A percentile compares a stretch with the other conserved stretches of the same genome.
phyloP scores from a whole-genome alignment of 2,113 vertebrate species.

The Gadus chalcogrammus region DNA sequence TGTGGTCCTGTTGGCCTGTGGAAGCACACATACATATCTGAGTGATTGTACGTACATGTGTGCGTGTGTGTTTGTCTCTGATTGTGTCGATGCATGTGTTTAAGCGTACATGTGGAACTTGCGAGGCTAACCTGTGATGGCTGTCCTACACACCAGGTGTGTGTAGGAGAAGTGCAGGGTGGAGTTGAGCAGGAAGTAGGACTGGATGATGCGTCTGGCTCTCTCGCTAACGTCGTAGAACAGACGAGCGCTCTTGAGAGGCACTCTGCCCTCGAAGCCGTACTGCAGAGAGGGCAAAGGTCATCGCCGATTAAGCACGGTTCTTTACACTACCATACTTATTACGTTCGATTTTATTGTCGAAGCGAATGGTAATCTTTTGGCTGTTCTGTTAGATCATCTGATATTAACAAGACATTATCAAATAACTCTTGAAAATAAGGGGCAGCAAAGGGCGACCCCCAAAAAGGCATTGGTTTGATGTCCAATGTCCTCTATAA shows the following conservation, averaged over 20 bases:
- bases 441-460: no score
- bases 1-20: slow-evolving; percentile 90
- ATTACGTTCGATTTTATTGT: no score
- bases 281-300: slow-evolving; percentile 30
- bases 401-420: no score
- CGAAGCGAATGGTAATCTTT: no score
- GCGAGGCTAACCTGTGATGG: slow-evolving; percentile 78
- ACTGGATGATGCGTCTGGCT: slow-evolving; percentile 83
- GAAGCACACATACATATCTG: background rate
- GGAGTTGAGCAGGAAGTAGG: slow-evolving; percentile 93
- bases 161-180: slow-evolving; percentile 97
- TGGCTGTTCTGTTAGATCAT: no score
- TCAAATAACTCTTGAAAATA: no score
- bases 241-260: slow-evolving; percentile 84
- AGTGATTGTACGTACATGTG: background rate
- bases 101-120: no score
- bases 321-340: no score
- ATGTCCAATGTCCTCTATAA: no score
- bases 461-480: no score
- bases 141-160: slow-evolving; percentile 93
- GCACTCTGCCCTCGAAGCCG: slow-evolving; percentile 87
- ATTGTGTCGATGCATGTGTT: background rate
- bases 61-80: slow-evolving; percentile 1
- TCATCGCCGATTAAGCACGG: background rate
- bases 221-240: slow-evolving; percentile 95